Percentiles rank a stretch among this genome's conserved stretches.
Evolutionary conservation across 2,113 vertebrate genomes (phyloP).

Genomic region (Lepus timidus): DNA sequence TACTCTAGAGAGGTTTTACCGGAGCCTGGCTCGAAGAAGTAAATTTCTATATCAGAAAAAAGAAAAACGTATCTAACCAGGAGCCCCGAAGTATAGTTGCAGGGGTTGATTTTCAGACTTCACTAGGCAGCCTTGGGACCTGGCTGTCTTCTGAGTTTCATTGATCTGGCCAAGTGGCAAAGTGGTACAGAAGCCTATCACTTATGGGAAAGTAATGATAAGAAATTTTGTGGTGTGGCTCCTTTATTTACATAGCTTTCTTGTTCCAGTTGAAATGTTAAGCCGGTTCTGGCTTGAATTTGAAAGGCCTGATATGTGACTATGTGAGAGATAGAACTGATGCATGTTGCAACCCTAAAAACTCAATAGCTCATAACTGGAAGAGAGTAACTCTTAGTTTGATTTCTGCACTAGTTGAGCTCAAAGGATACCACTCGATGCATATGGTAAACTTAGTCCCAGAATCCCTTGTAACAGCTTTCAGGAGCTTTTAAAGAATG

Average conservation of each 20-base stretch:
- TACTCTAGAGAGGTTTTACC: not conserved
- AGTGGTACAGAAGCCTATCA: not conserved
- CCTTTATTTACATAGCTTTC: not conserved
- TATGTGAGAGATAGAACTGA: not conserved
- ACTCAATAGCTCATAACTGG: not conserved
- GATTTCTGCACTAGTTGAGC: conserved; percentile 30
- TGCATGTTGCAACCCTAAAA: not conserved
- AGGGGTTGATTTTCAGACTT: not conserved
- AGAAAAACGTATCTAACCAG: not conserved
- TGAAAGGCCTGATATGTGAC: not conserved
- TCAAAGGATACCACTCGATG: conserved; percentile 48
- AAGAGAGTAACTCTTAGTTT: not conserved
- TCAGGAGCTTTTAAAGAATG: conserved; percentile 68
- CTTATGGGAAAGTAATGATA: not conserved
- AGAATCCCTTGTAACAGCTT: conserved; percentile 55
- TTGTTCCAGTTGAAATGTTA: not conserved
- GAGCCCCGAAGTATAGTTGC: not conserved
- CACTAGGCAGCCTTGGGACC: not conserved
- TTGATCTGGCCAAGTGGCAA: not conserved
- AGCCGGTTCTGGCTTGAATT: not conserved
- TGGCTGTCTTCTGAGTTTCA: not conserved
- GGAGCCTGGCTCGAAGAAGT: not conserved
- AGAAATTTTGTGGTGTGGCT: not conserved
- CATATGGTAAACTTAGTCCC: conserved; percentile 56
- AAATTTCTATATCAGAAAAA: not conserved